Evolutionary conservation across 2,113 vertebrate species (phyloP).

Genomic region (Nesogale talazaci): DNA sequence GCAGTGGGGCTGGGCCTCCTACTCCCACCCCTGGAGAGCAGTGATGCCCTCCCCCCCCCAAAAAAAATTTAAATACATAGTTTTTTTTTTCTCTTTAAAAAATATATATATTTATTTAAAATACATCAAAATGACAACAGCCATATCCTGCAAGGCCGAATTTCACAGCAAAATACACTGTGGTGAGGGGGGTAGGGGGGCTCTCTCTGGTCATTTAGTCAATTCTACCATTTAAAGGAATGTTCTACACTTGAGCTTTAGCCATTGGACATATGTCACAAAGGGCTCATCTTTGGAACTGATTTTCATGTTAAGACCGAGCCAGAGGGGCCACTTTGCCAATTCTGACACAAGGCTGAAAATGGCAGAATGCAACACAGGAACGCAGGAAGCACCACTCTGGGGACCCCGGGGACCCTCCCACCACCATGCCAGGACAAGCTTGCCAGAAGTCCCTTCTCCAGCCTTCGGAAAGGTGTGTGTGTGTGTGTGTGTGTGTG

Average conservation of each 20-base stretch:
- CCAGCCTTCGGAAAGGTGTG: constrained; percentile 86
- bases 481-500: too few relatives aligned
- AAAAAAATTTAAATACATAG: too few relatives aligned
- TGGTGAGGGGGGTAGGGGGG: constrained; percentile 49
- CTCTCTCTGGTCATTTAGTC: background rate
- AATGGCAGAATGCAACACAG: constrained; percentile 68
- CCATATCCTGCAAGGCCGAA: constrained; percentile 75
- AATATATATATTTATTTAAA: constrained; percentile 76
- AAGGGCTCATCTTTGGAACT: constrained; percentile 79
- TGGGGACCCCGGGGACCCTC: constrained; percentile 72
- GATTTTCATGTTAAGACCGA: constrained; percentile 58
- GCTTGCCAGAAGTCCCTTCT: constrained; percentile 83
- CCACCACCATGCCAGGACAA: constrained; percentile 83
- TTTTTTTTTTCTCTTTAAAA: constrained; percentile 80
- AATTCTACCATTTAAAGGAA: constrained; percentile 81
- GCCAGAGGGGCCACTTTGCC: constrained; percentile 61
- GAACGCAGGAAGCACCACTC: constrained; percentile 84
- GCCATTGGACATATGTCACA: constrained; percentile 71
- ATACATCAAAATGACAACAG: constrained; percentile 80
- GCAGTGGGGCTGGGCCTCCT: too few relatives aligned
- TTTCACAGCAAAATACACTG: constrained; percentile 75
- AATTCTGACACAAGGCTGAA: constrained; percentile 78
- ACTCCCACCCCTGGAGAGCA: too few relatives aligned
- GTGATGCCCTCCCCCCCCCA: too few relatives aligned
- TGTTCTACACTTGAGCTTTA: constrained; percentile 79